Conservation (phyloP, 1,140 invertebrate species). For the Uloborus diversus region DNA sequence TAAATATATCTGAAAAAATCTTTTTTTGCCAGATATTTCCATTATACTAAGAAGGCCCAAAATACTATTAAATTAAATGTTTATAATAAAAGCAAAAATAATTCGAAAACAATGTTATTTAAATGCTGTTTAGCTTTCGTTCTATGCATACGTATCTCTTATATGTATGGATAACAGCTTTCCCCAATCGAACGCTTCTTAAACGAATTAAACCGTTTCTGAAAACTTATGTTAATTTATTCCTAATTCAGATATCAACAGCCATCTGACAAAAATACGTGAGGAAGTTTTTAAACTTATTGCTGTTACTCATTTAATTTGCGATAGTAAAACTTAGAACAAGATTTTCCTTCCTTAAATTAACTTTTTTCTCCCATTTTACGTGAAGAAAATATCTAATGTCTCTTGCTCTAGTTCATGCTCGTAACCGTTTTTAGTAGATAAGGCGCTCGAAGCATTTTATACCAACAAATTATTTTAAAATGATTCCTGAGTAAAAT, state of each 20-base stretch:
- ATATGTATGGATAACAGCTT: not conserved
- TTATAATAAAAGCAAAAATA: no score
- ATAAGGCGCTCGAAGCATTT: not conserved
- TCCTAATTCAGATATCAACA: not conserved
- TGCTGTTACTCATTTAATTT: not conserved
- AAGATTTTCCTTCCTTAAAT: constrained; percentile 32
- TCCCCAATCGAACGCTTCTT: not conserved
- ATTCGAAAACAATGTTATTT: no score
- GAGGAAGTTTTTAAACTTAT: constrained; percentile 32
- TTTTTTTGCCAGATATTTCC: no score
- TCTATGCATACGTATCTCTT: not conserved
- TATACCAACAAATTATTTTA: not conserved
- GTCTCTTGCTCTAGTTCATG: not conserved
- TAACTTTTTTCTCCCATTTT: constrained; percentile 14
- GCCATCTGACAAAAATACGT: constrained; percentile 3
- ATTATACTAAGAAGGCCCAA: no score
- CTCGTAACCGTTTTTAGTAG: constrained; percentile 16
- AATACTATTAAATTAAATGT: no score
- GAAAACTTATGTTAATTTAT: no score
- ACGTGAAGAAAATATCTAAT: constrained; percentile 29
- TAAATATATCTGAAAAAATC: no score
- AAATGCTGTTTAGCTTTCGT: not conserved
- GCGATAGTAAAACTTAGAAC: constrained; percentile 26
- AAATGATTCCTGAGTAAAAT: not conserved
- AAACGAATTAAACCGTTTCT: constrained; percentile 21